phyloP scores from a whole-genome alignment of 2,113 vertebrate genomes.

The Entosphenus tridentatus region DNA sequence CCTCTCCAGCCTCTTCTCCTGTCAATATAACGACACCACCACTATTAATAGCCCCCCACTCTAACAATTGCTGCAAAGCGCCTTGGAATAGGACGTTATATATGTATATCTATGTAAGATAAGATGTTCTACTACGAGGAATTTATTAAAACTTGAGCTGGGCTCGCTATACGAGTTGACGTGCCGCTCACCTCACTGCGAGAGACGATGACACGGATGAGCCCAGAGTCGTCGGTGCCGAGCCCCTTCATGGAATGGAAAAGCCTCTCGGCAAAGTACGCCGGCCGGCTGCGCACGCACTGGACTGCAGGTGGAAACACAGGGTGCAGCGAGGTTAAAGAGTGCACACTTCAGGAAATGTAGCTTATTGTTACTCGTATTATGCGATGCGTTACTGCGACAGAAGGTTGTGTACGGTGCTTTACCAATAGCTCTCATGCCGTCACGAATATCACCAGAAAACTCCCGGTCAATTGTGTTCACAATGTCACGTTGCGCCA shows the following conservation, averaged over 20 bases:
- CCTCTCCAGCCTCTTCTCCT: no score
- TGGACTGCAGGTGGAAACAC: slow-evolving; percentile 26
- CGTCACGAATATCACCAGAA: slow-evolving; percentile 30
- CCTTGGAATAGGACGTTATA: no score
- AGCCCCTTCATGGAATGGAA: slow-evolving; percentile 36
- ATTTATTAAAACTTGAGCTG: no score
- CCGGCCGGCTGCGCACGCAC: slow-evolving; percentile 33
- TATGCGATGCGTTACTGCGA: no score
- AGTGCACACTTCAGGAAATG: not conserved
- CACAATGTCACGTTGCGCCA: slow-evolving; percentile 31
- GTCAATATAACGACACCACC: no score
- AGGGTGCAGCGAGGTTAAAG: not conserved
- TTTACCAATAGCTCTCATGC: slow-evolving; percentile 37
- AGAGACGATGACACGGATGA: slow-evolving; percentile 33
- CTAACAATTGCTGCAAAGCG: no score
- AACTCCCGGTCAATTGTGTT: slow-evolving; percentile 32
- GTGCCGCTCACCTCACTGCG: slow-evolving; percentile 32
- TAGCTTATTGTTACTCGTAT: no score
- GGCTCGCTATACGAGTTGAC: no score
- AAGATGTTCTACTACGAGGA: no score
- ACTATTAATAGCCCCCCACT: no score
- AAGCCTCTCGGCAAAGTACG: slow-evolving; percentile 42
- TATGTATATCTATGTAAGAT: no score
- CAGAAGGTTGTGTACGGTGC: not conserved
- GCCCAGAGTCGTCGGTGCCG: slow-evolving; percentile 37